A percentile compares a stretch with the other conserved stretches of the same genome.
Evolutionary conservation across 2,888 invertebrate genomes (phyloP).

Genomic region (Amphimallon solstitiale): DNA sequence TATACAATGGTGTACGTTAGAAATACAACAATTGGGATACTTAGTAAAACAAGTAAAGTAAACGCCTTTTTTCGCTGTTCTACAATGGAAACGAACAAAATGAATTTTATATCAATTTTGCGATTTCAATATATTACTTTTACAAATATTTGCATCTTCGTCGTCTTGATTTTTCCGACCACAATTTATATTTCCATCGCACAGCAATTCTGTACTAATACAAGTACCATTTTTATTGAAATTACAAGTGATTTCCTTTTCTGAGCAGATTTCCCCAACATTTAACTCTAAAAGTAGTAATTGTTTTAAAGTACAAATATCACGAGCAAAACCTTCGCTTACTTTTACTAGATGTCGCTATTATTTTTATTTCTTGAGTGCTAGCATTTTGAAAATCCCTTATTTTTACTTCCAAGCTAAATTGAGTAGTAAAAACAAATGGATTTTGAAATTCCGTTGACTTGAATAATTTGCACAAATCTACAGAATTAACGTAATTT

Average conservation of each 20-base stretch:
- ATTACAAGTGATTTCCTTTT: constrained; percentile 42
- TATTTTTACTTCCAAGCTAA: constrained; percentile 22
- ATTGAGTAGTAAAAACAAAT: constrained; percentile 30
- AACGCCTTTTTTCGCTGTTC: not conserved
- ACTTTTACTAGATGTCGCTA: constrained; percentile 45
- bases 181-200: constrained; percentile 48
- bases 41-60: not conserved
- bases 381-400: constrained; percentile 1
- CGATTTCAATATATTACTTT: constrained; percentile 27
- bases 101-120: not conserved
- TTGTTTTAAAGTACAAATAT: not conserved
- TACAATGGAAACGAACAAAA: not conserved
- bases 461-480: constrained; percentile 30
- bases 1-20: constrained; percentile 16
- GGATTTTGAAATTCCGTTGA: constrained; percentile 30
- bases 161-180: constrained; percentile 42
- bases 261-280: constrained; percentile 33
- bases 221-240: constrained; percentile 41
- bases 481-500: constrained; percentile 27
- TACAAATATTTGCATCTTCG: constrained; percentile 44
- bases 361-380: constrained; percentile 41
- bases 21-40: constrained; percentile 16
- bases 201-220: constrained; percentile 44
- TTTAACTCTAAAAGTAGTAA: constrained; percentile 36
- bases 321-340: not conserved